Base-by-base conservation (phyloP, 2,888 invertebrate genomes). In the Syrphus vitripennis region DNA sequence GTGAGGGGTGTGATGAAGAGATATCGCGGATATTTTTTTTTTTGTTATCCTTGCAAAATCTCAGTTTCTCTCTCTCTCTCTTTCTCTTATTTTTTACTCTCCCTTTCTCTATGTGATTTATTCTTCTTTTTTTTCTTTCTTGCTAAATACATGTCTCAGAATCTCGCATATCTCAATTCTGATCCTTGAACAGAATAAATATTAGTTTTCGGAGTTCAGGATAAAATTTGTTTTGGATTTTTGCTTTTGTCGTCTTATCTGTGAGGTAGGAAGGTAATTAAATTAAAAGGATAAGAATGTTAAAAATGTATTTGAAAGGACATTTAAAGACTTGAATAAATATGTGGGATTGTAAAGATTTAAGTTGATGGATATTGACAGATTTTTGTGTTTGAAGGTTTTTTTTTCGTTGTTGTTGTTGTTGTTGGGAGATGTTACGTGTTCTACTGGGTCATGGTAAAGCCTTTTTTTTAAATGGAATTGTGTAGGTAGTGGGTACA, bases 211-310 rank as follows among this genome's bases (percentile, higher is more conserved):
- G 57, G 59, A 59, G 21, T 59, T 65, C 19, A 70, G 69, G 48
- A 55, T 37, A 31, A 10, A 48, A 59, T 69, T 45, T 84, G 45
- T 63, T n/a, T 76, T 77, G 34, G 59, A 24, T 67, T 59, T 70
- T 50, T 48, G 10, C n/a, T 31, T 59, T 48, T 57, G 31, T 34
- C 34, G 1, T 10, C 29, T 1, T 26, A 10, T 34, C n/a, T n/a
- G n/a, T n/a, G n/a, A n/a, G n/a, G n/a, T n/a, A n/a, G 45, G 29
- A 24, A 45, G 71, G 75, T 81, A 84, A 84, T 84, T 84, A 81
- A 71, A 61, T 81, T 72, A 72, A 83, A 78, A 83, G 77, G 71
- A 57, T 76, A 65, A 63, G 50, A 12, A 72, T 71, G 42, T 48
- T 16, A 45, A 34, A 19, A 37, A 31, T 55, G 34, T 21, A 24